A percentile compares a stretch with the other conserved stretches of the same genome.
Conservation (phyloP, 2,113 vertebrate genomes). For the Podilymbus podiceps region DNA sequence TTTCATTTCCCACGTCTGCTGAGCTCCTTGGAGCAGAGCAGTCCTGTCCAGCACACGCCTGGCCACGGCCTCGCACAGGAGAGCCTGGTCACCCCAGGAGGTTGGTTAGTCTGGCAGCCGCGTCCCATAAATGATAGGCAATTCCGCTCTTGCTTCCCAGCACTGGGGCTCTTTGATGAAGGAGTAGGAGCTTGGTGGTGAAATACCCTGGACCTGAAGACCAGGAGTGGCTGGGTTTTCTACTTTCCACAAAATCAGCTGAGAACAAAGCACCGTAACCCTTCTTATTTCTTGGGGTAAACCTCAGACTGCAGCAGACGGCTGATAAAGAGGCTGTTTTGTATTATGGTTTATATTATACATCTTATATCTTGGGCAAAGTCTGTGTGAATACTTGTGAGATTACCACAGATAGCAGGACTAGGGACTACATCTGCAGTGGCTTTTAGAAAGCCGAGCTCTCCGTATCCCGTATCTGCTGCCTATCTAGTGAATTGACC, state of each 20-base stretch:
- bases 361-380: background rate
- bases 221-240: background rate
- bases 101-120: background rate
- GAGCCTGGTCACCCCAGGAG: background rate
- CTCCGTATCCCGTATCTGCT: background rate
- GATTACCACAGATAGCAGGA: background rate
- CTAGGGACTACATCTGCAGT: background rate
- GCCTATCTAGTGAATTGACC: background rate
- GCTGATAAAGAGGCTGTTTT: background rate
- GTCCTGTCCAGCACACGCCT: rapidly evolving
- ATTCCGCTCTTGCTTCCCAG: background rate
- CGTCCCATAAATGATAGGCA: background rate
- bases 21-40: background rate
- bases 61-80: rapidly evolving
- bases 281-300: background rate
- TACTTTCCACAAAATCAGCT: background rate
- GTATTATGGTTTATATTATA: background rate
- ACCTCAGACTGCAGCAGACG: background rate
- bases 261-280: background rate
- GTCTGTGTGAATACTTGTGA: background rate
- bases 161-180: background rate
- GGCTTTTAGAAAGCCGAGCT: background rate
- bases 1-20: background rate
- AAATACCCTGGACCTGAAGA: background rate
- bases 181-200: background rate